Conservation (phyloP, 2,797 vertebrate species). For the Alcedo atthis region DNA sequence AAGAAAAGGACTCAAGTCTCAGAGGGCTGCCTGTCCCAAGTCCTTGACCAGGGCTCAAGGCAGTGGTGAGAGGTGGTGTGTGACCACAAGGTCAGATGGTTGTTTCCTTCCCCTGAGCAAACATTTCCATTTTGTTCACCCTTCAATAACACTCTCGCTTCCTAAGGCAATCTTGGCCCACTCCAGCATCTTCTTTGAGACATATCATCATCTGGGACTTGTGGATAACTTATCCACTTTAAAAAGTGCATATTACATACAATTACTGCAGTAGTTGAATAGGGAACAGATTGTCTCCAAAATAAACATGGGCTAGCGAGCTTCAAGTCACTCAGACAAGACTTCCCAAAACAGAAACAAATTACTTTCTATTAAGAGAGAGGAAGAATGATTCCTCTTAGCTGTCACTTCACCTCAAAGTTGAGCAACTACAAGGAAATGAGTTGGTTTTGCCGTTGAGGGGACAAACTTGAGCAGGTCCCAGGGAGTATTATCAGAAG, state of each 20-base stretch:
- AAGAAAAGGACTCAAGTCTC: background rate
- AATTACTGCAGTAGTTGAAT: background rate
- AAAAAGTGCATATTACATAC: background rate
- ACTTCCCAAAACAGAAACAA: background rate
- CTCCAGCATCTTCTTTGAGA: background rate
- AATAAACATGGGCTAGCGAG: background rate
- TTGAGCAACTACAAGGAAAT: background rate
- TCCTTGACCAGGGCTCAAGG: background rate
- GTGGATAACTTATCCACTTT: background rate
- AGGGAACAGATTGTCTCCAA: background rate
- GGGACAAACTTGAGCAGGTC: background rate
- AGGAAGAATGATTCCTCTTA: background rate
- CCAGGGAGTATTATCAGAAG: background rate
- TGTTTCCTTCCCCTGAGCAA: background rate
- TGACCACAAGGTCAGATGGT: background rate
- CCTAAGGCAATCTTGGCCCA: background rate
- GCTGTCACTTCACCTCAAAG: background rate
- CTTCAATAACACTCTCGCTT: background rate
- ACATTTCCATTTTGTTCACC: background rate
- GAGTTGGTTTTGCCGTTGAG: accelerated
- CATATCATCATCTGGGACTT: background rate
- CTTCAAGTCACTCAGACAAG: background rate
- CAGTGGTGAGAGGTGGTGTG: background rate
- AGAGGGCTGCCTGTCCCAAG: background rate
- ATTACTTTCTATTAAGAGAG: background rate